Conservation (phyloP, 2,888 invertebrate genomes). For the Pammene aurita region DNA sequence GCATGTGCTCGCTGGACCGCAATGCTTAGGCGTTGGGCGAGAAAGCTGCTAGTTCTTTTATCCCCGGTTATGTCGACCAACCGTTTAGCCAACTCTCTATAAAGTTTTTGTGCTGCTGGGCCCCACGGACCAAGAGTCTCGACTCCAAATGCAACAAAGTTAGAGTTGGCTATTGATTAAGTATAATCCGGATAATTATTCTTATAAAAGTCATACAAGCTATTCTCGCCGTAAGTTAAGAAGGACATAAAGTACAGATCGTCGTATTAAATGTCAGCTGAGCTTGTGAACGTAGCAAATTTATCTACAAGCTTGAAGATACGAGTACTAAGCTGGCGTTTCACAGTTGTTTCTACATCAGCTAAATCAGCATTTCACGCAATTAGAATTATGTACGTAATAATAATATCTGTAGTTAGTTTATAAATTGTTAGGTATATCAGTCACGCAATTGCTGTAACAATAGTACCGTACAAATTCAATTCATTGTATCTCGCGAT, state of each 20-base stretch:
- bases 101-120: too few relatives aligned
- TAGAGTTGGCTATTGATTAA: neutral
- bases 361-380: constrained; percentile 42
- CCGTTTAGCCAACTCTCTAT: too few relatives aligned
- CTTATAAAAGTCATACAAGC: neutral
- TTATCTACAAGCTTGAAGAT: constrained; percentile 21
- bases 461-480: constrained; percentile 75
- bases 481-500: constrained; percentile 70
- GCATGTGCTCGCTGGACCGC: too few relatives aligned
- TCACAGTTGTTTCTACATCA: constrained; percentile 36
- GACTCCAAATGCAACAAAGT: too few relatives aligned
- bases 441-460: constrained; percentile 68
- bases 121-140: too few relatives aligned
- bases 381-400: constrained; percentile 53
- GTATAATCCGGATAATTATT: neutral
- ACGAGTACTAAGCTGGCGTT: constrained; percentile 14
- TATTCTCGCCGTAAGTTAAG: constrained; percentile 10
- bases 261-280: constrained; percentile 27
- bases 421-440: constrained; percentile 57
- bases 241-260: constrained; percentile 13
- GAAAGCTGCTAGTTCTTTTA: too few relatives aligned
- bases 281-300: constrained; percentile 25
- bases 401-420: constrained; percentile 38
- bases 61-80: too few relatives aligned
- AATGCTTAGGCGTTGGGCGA: too few relatives aligned